Conservation (phyloP, 2,113 vertebrate species). For the Bucco capensis region DNA sequence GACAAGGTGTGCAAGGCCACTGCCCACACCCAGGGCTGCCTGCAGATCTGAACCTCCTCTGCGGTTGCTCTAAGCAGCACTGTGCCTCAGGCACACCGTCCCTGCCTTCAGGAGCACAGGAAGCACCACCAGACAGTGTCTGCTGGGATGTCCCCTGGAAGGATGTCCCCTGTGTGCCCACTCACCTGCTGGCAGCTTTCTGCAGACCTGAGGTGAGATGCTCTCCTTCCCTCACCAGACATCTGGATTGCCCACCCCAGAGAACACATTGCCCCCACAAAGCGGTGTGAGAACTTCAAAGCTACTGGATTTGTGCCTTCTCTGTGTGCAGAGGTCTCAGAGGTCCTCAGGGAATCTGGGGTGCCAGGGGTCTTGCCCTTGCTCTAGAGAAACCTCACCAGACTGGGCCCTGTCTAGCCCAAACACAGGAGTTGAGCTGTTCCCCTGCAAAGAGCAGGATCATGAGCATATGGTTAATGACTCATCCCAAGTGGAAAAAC, state of each 20-base stretch:
- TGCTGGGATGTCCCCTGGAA: neutral
- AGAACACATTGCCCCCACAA: neutral
- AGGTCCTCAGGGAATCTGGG: neutral
- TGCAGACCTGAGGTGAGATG: neutral
- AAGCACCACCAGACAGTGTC: neutral
- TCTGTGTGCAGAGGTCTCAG: neutral
- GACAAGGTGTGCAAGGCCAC: neutral
- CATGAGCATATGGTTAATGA: constrained; percentile 79
- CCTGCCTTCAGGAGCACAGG: neutral
- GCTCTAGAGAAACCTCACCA: neutral
- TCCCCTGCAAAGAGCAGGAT: constrained; percentile 61
- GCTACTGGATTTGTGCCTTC: neutral
- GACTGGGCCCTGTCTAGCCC: neutral
- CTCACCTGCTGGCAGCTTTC: neutral
- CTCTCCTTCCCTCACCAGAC: neutral
- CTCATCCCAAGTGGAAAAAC: constrained; percentile 81
- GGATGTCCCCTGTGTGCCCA: neutral
- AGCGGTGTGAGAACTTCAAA: neutral
- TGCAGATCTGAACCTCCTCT: neutral
- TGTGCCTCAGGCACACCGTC: neutral
- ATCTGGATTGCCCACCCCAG: neutral
- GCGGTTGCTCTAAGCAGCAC: neutral
- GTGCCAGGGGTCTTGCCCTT: neutral
- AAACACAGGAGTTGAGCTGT: constrained; percentile 56
- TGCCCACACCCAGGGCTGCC: neutral